Evolutionary conservation across 1,140 invertebrate species (phyloP), one percentile per base, ranked within the genome.

Genomic region (Forficula auricularia): DNA sequence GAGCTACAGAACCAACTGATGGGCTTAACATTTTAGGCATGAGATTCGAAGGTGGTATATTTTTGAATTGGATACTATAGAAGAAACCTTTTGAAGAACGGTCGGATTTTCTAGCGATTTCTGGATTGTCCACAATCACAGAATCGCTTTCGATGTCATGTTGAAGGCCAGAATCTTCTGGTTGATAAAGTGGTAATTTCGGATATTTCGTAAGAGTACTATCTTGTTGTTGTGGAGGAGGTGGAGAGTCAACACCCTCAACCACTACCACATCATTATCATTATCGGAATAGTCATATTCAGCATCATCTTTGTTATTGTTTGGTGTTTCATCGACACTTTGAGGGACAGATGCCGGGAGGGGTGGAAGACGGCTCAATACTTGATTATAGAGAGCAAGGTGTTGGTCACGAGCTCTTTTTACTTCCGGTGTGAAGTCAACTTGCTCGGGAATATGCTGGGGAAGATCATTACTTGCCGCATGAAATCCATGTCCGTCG

Each of bases 341-440:
- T 16, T 35, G 34, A 7, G 34, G n/a, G 3, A 16, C 34, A n/a
- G 34, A 35, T 4, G 15, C 34, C 4, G 20, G 16, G 19, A 18
- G 31, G 19, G 39, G 48, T 12, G 4, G 41, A 32, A 8, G 39
- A 32, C 19, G 22, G 31, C 18, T 27, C 33, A 42, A 38, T 8
- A 22, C 38, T 19, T 38, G 40, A 19, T 54, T 43, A 41, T 59
- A 61, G 2, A 54, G 41, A 19, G 48, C 48, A 13, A 60, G 47
- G 45, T 60, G 59, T 20, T 50, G 22, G 19, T 53, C 45, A 31
- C 54, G 49, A 1, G 57, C 61, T 8, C 48, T 52, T 43, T 53
- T 44, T 0, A 63, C 61, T 45, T 57, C 61, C 14, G 59, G 56
- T 3, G 61, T 62, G 44, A 60, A 58, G 30, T 50, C 30, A 7